Conservation (phyloP, 2,797 vertebrate genomes). For the Pogoniulus pusillus region DNA sequence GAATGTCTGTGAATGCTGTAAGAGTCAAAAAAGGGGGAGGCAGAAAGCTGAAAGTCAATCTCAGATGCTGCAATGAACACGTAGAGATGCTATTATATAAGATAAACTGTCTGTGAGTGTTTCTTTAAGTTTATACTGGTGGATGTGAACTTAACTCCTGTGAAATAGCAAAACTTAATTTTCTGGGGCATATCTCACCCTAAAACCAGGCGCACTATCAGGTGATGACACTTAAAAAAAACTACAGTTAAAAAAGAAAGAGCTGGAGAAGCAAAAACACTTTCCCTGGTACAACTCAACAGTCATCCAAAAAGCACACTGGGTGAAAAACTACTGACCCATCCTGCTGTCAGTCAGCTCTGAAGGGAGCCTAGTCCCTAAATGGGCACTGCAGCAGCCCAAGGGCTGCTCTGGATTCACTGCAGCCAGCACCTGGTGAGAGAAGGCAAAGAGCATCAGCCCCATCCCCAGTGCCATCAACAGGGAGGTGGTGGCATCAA, state of each 20-base stretch:
- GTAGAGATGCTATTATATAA: conserved; percentile 4
- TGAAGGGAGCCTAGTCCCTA: not conserved
- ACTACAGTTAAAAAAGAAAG: not conserved
- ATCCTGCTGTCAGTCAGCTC: not conserved
- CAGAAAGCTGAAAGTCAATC: conserved; percentile 17
- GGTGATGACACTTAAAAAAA: not conserved
- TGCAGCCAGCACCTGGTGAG: not conserved
- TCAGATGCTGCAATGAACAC: not conserved
- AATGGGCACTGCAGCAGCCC: not conserved
- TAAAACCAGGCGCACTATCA: not conserved
- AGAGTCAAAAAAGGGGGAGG: conserved; percentile 10
- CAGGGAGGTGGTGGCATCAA: not conserved
- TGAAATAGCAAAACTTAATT: not conserved
- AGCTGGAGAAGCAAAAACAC: not conserved
- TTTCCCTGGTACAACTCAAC: not conserved
- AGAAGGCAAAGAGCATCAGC: not conserved
- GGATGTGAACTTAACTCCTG: not conserved
- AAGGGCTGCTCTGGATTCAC: not conserved
- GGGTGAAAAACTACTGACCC: not conserved
- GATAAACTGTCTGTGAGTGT: not conserved
- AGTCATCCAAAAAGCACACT: not conserved
- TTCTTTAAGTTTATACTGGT: not conserved
- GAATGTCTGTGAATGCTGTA: conserved; percentile 2
- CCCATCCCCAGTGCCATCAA: not conserved
- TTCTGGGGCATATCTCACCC: not conserved